These are phyloP conservation scores for Phymorhynchus buccinoides DNA, from an alignment of 1,140 invertebrate genomes.

Conservation along the genomic window DNA sequence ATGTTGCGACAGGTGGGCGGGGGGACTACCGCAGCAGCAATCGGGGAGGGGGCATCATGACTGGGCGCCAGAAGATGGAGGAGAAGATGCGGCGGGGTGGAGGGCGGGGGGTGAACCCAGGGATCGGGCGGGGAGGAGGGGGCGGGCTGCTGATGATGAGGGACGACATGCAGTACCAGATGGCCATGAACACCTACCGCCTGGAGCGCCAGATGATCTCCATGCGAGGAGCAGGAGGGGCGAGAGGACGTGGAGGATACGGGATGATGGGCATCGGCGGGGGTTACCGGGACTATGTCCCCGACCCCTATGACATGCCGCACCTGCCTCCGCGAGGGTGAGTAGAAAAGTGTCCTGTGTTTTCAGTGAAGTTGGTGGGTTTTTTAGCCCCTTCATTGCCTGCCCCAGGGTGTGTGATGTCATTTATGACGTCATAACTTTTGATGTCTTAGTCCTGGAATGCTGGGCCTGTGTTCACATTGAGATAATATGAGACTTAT, in stretches of 20 bases:
- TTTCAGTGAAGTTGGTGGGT: no score
- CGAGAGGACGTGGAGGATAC: background rate
- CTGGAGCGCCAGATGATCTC: conserved; percentile 31
- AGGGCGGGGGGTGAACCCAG: background rate
- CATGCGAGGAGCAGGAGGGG: background rate
- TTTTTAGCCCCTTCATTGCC: no score
- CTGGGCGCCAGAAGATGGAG: conserved; percentile 36
- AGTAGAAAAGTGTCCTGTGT: background rate
- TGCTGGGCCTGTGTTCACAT: no score
- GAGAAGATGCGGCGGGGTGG: conserved; percentile 28
- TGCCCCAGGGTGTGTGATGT: no score
- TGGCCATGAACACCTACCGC: conserved; percentile 27
- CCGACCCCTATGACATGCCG: conserved; percentile 1
- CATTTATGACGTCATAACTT: no score
- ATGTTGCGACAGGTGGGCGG: background rate
- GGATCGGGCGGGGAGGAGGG: background rate
- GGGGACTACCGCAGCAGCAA: background rate
- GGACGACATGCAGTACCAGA: conserved; percentile 26
- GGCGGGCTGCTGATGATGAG: background rate
- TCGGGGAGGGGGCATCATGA: conserved; percentile 12
- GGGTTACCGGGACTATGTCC: background rate
- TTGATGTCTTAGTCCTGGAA: no score
- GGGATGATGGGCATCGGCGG: background rate
- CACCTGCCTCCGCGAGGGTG: background rate
- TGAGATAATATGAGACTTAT: no score